phyloP scores from a whole-genome alignment of 37 sponge, comb jelly and placozoan species.

The Spongilla lacustris region DNA sequence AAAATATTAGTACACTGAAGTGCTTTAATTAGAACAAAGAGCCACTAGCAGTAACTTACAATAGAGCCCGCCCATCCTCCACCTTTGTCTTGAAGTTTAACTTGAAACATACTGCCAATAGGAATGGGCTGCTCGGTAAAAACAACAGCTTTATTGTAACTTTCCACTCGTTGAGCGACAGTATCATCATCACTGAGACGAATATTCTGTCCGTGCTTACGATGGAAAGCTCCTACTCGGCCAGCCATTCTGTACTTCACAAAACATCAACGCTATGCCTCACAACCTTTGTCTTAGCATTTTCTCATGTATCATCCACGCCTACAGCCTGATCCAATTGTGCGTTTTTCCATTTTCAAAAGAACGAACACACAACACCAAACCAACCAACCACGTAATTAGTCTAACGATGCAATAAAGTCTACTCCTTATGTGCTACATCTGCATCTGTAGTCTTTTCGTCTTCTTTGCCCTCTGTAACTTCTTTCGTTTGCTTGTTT shows the following conservation, averaged over 20 bases:
- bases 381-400: background rate
- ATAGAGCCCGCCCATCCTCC: slow-evolving; percentile 93
- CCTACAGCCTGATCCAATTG: background rate
- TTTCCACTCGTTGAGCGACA: slow-evolving; percentile 80
- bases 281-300: background rate
- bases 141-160: slow-evolving; percentile 90
- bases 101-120: slow-evolving; percentile 68
- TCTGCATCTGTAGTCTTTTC: slow-evolving; percentile 2
- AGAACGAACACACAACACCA: background rate
- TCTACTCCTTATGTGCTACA: background rate
- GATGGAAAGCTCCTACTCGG: slow-evolving; percentile 70
- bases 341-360: background rate
- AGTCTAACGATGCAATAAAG: background rate
- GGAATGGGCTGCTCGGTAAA: slow-evolving; percentile 78
- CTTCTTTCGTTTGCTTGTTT: background rate
- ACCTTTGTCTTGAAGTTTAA: slow-evolving; percentile 80
- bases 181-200: slow-evolving; percentile 67
- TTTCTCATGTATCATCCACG: background rate
- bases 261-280: background rate
- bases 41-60: slow-evolving; percentile 70
- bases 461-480: slow-evolving; percentile 3
- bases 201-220: slow-evolving; percentile 78
- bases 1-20: background rate
- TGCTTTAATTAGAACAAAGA: slow-evolving; percentile 12
- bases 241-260: slow-evolving; percentile 28